A percentile compares a stretch with the other conserved stretches of the same genome.
These are phyloP conservation scores for Gallinago stenura DNA, from an alignment of 2,797 vertebrate species.

Conservation along the genomic window DNA sequence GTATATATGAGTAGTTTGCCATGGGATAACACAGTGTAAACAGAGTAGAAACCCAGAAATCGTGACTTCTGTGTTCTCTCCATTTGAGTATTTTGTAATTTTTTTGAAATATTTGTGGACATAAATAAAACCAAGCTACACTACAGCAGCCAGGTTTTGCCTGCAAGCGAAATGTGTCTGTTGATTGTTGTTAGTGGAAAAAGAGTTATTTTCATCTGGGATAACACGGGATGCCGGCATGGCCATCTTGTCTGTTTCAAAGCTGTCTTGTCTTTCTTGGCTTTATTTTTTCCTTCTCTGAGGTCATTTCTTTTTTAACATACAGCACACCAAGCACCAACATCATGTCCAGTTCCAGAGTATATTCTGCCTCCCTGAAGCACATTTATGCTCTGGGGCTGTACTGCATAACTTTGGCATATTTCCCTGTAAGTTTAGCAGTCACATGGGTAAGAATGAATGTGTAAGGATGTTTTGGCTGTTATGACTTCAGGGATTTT, in stretches of 20 bases:
- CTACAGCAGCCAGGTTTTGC: constrained; percentile 82
- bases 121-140: constrained; percentile 99
- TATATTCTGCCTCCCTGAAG: background rate
- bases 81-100: constrained; percentile 99
- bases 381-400: background rate
- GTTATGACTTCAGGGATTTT: background rate
- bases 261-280: background rate
- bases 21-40: constrained; percentile 99
- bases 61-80: constrained; percentile 99
- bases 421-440: background rate
- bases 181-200: constrained; percentile 5
- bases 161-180: constrained; percentile 46
- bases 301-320: background rate
- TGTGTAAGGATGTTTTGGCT: background rate
- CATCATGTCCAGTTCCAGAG: background rate
- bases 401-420: background rate
- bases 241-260: background rate
- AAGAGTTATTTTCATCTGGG: background rate
- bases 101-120: constrained; percentile 99
- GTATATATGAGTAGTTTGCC: constrained; percentile 99
- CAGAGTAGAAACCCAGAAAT: constrained; percentile 99
- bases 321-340: background rate
- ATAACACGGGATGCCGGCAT: rapidly evolving
- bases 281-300: background rate
- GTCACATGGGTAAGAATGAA: background rate